These are phyloP conservation scores for Catamblyrhynchus diadema DNA, from an alignment of 2,797 vertebrate species.

Conservation along the genomic window DNA sequence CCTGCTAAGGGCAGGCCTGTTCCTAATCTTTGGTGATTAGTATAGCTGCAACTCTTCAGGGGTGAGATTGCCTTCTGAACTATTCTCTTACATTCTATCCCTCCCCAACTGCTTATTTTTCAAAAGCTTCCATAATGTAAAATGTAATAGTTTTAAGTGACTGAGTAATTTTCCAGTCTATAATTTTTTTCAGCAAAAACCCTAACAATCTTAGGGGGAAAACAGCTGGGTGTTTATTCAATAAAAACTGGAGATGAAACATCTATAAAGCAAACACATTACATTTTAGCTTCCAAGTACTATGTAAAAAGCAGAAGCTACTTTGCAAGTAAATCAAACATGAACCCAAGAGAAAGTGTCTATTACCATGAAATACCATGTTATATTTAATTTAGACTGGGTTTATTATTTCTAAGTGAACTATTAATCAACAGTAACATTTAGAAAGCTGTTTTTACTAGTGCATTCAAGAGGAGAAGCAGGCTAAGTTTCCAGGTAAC, in stretches of 20 bases:
- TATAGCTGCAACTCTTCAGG: too few relatives aligned
- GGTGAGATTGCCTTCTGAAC: too few relatives aligned
- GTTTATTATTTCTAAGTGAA: background rate
- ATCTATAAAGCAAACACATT: background rate
- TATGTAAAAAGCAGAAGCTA: background rate
- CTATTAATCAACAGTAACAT: background rate
- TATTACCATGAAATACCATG: background rate
- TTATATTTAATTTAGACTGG: background rate
- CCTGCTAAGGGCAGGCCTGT: too few relatives aligned
- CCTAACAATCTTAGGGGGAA: background rate
- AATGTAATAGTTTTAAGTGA: background rate
- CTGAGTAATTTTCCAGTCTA: background rate
- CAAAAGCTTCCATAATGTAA: background rate
- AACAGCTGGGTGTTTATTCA: background rate
- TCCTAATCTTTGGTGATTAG: too few relatives aligned
- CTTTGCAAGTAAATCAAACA: background rate
- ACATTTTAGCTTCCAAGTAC: background rate
- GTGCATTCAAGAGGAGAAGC: background rate
- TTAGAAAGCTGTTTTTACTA: background rate
- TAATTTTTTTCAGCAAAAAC: background rate
- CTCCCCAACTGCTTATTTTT: background rate
- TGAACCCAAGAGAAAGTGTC: background rate
- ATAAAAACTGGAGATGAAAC: background rate
- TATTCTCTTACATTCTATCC: too few relatives aligned
- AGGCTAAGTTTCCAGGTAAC: background rate